Percentiles rank a stretch among this genome's conserved stretches.
phyloP scores from a whole-genome alignment of 1,140 invertebrate species.

The Caenorhabditis inopinata region DNA sequence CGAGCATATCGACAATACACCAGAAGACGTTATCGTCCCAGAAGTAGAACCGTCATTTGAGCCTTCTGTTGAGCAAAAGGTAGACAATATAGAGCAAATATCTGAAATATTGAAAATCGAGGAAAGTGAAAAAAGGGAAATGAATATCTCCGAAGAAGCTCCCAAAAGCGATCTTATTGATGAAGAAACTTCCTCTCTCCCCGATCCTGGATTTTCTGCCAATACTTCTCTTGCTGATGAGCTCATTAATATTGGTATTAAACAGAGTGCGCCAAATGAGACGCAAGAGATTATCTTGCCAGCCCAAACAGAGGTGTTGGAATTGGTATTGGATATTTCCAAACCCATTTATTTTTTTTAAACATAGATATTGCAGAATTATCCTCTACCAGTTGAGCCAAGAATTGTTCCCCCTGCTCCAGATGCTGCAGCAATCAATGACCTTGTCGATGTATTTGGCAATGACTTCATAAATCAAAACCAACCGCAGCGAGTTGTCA shows the following conservation, averaged over 20 bases:
- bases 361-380: too few relatives aligned
- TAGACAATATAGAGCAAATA: too few relatives aligned
- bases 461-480: constrained; percentile 26
- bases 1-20: too few relatives aligned
- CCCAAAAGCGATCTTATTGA: background rate
- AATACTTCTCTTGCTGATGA: constrained; percentile 13
- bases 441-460: background rate
- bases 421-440: background rate
- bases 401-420: background rate
- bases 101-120: too few relatives aligned
- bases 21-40: too few relatives aligned
- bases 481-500: background rate
- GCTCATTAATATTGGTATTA: background rate
- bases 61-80: too few relatives aligned
- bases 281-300: background rate
- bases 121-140: too few relatives aligned
- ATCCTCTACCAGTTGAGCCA: background rate
- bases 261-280: background rate
- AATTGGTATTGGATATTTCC: background rate
- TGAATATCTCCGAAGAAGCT: too few relatives aligned
- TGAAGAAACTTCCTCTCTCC: background rate
- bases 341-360: too few relatives aligned
- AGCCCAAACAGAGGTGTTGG: background rate
- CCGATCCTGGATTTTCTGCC: background rate
- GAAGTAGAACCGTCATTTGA: too few relatives aligned